A percentile compares a stretch with the other conserved stretches of the same genome.
phyloP scores from a whole-genome alignment of 2,797 vertebrate genomes.

The Coranthus polyacanthus region DNA sequence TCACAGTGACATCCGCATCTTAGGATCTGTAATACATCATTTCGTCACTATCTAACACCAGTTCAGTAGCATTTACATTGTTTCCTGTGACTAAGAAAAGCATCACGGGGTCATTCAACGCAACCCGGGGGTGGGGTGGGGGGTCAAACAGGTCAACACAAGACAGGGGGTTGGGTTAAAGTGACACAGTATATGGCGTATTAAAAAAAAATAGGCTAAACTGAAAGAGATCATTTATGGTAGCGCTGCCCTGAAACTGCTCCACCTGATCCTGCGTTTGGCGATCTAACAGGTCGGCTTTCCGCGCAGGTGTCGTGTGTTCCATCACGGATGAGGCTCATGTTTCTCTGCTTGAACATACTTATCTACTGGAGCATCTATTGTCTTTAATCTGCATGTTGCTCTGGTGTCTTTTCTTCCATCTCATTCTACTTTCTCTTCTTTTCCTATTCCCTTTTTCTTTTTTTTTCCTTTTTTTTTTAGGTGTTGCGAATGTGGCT shows the following conservation, averaged over 20 bases:
- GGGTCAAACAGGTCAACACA: background rate
- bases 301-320: conserved; percentile 34
- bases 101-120: background rate
- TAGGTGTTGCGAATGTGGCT: conserved; percentile 94
- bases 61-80: background rate
- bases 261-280: conserved; percentile 30
- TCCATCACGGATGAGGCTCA: conserved; percentile 39
- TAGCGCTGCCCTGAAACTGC: conserved; percentile 24
- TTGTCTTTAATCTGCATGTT: conserved; percentile 9
- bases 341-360: conserved; percentile 32
- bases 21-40: conserved; percentile 7
- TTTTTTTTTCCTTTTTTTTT: conserved; percentile 4
- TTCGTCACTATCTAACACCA: no score
- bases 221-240: conserved; percentile 8
- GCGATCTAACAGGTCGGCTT: conserved; percentile 27
- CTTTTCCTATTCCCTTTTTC: background rate
- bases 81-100: conserved; percentile 24
- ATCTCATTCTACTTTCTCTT: conserved; percentile 2
- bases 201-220: conserved; percentile 17
- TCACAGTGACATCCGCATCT: conserved; percentile 27
- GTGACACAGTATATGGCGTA: conserved; percentile 11
- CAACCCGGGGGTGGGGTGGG: no score
- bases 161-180: background rate
- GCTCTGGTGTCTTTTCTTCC: conserved; percentile 12
- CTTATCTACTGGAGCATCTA: conserved; percentile 1